Percentiles rank a stretch among this genome's conserved stretches.
Evolutionary conservation across 2,888 invertebrate genomes (phyloP).

Genomic region (Anoplius nigerrimus): DNA sequence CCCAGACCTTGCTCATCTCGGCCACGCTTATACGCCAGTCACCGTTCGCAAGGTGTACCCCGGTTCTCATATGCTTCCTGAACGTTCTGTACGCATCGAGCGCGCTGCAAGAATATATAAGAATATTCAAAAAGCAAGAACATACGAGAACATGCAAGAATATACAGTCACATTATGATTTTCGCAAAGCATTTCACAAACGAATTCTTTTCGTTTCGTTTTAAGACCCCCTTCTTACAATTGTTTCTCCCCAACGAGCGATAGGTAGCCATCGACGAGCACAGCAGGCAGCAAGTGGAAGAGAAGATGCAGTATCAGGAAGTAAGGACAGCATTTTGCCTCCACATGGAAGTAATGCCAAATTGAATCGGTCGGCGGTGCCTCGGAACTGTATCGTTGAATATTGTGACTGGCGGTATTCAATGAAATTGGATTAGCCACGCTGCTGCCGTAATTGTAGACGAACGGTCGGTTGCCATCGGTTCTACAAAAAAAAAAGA

Average conservation of each 20-base stretch:
- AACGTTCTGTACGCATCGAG: no score
- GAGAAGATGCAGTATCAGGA: conserved; percentile 42
- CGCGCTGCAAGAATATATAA: not conserved
- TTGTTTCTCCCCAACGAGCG: conserved; percentile 54
- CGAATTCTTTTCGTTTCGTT: not conserved
- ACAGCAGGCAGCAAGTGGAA: conserved; percentile 59
- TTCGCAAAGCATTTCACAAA: no score
- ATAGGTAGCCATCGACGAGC: conserved; percentile 45
- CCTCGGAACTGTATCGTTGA: not conserved
- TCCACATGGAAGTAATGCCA: conserved; percentile 39
- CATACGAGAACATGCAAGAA: not conserved
- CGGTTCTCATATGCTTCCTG: not conserved
- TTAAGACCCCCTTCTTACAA: conserved; percentile 53
- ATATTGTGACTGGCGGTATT: fast-evolving
- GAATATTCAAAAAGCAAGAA: not conserved
- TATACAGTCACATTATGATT: not conserved
- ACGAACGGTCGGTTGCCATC: conserved; percentile 76
- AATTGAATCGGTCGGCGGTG: conserved; percentile 44
- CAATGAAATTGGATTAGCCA: conserved; percentile 77
- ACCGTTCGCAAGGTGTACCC: conserved; percentile 6
- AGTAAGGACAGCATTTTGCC: conserved; percentile 31
- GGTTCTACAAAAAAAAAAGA: conserved; percentile 27
- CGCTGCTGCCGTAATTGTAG: conserved; percentile 90
- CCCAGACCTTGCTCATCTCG: conserved; percentile 50
- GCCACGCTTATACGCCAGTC: conserved; percentile 50